Base-by-base conservation (phyloP, 2,797 vertebrate genomes). In the Pelobates cultripes region DNA sequence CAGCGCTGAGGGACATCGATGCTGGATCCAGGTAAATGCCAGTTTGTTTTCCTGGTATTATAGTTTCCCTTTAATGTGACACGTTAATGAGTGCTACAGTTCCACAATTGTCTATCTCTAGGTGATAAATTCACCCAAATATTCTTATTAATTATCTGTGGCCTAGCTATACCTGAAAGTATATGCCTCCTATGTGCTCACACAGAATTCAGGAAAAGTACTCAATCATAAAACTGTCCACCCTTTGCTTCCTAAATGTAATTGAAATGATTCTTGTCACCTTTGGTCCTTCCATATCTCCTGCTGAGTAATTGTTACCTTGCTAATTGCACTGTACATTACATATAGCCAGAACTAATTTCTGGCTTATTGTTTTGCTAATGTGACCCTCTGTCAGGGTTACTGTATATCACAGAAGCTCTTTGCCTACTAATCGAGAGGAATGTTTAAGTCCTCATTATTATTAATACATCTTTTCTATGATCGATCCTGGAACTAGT, bases 321-420 rank as follows among this genome's bases (percentile, higher is more conserved):
- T 84, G 82, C 82, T 84, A 84, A 84, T 84, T 79, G 72, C 73
- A 71, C 53, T 70, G 44, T 51, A 40, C 77, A 84, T 40, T 76
- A 55, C 82, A 79, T 57, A 84, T 76, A 83, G 77, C 76, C 72
- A 79, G 76, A 83, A 79, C 82, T 83, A 84, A 84, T 84, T 84
- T 84, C 72, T 75, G 17, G n/a, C 51, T 57, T 76, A 79, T 84
- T 84, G 82, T 84, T 55, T 77, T 84, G 82, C 47, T 84, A 84
- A 84, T 84, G 82, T 84, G 82, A 84, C 82, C 82, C 82, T 84
- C 77, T 84, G 82, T 73, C 82, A 79, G 82, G 77, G 82, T 84
- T 79, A 84, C 72, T 71, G 64, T 61, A 63, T n/a, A 70, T 70
- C 53, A 45, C 68, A 13, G 28, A 45, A 70, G 7, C 41, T 13